phyloP scores from a whole-genome alignment of 2,113 vertebrate species.

The Epinephelus fuscoguttatus region DNA sequence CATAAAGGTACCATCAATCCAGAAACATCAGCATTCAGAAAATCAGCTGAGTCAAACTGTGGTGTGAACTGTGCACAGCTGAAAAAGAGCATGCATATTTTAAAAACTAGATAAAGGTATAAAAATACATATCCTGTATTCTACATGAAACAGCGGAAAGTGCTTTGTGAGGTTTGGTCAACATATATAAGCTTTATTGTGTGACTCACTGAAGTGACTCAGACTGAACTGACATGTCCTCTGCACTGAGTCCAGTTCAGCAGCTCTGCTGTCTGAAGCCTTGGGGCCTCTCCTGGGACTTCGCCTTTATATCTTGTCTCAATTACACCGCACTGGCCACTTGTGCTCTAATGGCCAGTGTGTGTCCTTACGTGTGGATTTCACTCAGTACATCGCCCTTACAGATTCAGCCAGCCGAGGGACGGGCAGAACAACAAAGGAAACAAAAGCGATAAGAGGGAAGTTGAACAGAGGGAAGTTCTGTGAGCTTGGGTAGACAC shows the following conservation, averaged over 20 bases:
- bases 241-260: background rate
- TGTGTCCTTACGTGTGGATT: slow-evolving; percentile 16
- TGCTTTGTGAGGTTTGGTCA: background rate
- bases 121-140: slow-evolving; percentile 37
- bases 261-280: slow-evolving; percentile 27
- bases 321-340: background rate
- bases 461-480: background rate
- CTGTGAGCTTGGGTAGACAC: background rate
- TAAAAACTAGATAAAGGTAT: slow-evolving; percentile 24
- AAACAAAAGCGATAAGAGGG: background rate
- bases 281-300: slow-evolving; percentile 6
- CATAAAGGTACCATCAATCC: background rate
- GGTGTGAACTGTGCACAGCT: background rate
- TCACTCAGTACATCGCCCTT: background rate
- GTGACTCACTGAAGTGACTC: slow-evolving; percentile 46
- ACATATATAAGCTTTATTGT: slow-evolving; percentile 21
- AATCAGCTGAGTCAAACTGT: background rate
- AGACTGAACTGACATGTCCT: slow-evolving; percentile 33
- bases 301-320: slow-evolving; percentile 34
- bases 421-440: background rate
- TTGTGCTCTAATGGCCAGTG: slow-evolving; percentile 26
- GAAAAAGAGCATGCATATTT: background rate
- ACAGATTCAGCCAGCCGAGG: slow-evolving; percentile 13
- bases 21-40: background rate
- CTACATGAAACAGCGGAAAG: slow-evolving; percentile 11